phyloP scores from a whole-genome alignment of 2,113 vertebrate genomes.

The Trematocara nigrifrons region DNA sequence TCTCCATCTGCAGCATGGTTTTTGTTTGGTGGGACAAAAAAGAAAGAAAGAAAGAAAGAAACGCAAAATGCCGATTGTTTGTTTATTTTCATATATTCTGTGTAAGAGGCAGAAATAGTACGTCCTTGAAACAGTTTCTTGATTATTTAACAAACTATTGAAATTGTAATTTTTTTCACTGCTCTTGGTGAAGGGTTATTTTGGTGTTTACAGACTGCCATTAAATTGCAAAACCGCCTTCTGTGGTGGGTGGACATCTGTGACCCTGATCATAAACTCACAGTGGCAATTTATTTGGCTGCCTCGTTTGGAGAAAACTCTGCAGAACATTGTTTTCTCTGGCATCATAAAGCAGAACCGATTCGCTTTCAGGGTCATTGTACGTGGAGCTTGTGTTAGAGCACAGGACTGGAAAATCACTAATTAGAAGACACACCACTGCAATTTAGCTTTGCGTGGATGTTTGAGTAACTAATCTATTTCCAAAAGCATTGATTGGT shows the following conservation, averaged over 20 bases:
- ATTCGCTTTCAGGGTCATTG: background rate
- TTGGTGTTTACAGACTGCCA: background rate
- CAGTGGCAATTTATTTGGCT: background rate
- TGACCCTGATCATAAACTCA: slow-evolving; percentile 10
- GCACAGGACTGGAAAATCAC: background rate
- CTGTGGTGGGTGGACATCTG: background rate
- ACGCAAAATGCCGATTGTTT: background rate
- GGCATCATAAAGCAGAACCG: background rate
- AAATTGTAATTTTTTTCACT: background rate
- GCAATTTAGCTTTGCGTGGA: background rate
- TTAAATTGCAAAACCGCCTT: background rate
- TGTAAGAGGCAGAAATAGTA: background rate
- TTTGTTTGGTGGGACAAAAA: background rate
- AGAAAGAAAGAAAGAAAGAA: background rate
- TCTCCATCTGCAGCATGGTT: background rate
- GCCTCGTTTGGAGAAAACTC: background rate
- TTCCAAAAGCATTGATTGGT: background rate
- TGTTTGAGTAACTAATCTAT: background rate
- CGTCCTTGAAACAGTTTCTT: background rate
- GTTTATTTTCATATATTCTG: background rate
- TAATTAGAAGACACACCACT: background rate
- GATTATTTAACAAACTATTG: background rate
- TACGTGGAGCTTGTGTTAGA: background rate
- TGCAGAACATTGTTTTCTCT: background rate
- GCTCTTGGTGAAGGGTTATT: background rate